Evolutionary conservation across 2,888 invertebrate genomes (phyloP).

Genomic region (Phalera bucephala): DNA sequence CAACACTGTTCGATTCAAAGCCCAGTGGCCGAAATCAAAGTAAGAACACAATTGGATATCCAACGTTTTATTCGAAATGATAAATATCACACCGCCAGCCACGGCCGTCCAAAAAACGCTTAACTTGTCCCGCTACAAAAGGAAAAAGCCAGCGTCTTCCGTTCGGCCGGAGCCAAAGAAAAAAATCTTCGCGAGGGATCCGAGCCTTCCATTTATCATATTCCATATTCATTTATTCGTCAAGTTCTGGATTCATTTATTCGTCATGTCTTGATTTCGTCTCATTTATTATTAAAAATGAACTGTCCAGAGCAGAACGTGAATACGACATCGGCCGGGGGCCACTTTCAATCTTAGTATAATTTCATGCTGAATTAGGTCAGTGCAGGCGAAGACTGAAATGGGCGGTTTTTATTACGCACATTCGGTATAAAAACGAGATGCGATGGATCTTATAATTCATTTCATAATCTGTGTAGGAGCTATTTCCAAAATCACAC

Average conservation of each 20-base stretch:
- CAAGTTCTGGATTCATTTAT: slow-evolving; percentile 84
- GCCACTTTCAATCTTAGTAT: slow-evolving; percentile 79
- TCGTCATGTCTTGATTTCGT: slow-evolving; percentile 84
- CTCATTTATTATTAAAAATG: slow-evolving; percentile 85
- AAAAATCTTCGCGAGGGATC: slow-evolving; percentile 81
- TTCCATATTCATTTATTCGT: slow-evolving; percentile 84
- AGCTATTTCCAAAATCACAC: slow-evolving; percentile 29
- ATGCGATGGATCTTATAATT: not conserved
- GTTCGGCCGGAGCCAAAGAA: slow-evolving; percentile 80
- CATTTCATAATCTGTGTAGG: too few species aligned
- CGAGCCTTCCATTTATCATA: slow-evolving; percentile 81
- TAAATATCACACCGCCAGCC: slow-evolving; percentile 75
- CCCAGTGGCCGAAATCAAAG: slow-evolving; percentile 55
- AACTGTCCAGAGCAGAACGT: slow-evolving; percentile 79
- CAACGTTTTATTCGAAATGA: slow-evolving; percentile 75
- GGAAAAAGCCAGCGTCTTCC: slow-evolving; percentile 82
- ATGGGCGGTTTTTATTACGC: slow-evolving; percentile 35
- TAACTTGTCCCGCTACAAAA: slow-evolving; percentile 82
- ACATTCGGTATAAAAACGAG: slow-evolving; percentile 30
- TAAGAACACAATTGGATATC: slow-evolving; percentile 66
- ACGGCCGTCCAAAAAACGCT: slow-evolving; percentile 79
- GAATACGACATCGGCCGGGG: slow-evolving; percentile 68
- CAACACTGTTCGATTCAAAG: slow-evolving; percentile 34
- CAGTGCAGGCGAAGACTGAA: slow-evolving; percentile 33
- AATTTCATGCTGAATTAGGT: slow-evolving; percentile 78